Percentiles rank a stretch among this genome's conserved stretches.
phyloP scores from a whole-genome alignment of 2,113 vertebrate species.

The Triplophysa tibetana region DNA sequence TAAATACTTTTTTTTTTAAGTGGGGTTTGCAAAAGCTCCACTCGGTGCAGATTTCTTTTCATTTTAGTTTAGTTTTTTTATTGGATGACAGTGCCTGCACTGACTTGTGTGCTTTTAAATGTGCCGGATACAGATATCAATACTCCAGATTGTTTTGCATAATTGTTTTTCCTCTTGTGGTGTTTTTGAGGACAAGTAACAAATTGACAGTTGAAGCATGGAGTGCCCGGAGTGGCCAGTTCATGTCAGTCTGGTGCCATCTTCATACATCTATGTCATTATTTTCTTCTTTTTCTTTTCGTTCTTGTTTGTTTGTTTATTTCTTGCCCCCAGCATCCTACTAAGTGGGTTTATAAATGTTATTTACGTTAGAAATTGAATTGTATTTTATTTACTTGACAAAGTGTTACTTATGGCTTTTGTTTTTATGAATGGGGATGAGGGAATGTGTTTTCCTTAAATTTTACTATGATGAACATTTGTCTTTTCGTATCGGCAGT shows the following conservation, averaged over 20 bases:
- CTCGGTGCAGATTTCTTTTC: background rate
- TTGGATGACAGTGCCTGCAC: constrained; percentile 48
- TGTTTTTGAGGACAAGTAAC: background rate
- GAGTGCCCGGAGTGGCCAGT: background rate
- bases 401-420: constrained; percentile 34
- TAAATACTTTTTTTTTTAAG: background rate
- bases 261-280: constrained; percentile 15
- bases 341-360: background rate
- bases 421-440: constrained; percentile 42
- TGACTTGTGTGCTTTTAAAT: background rate
- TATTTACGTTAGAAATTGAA: background rate
- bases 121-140: background rate
- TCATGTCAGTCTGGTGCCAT: constrained; percentile 24
- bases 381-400: constrained; percentile 41
- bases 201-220: constrained; percentile 16
- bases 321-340: background rate
- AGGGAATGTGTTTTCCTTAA: constrained; percentile 64
- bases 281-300: background rate
- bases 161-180: constrained; percentile 64
- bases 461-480: constrained; percentile 70
- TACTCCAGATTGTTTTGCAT: constrained; percentile 69
- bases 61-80: constrained; percentile 65
- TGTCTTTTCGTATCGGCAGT: constrained; percentile 4
- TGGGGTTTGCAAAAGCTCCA: background rate
- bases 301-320: background rate